Evolutionary conservation across 1,140 invertebrate genomes (phyloP).

Genomic region (Ganaspis sp.): DNA sequence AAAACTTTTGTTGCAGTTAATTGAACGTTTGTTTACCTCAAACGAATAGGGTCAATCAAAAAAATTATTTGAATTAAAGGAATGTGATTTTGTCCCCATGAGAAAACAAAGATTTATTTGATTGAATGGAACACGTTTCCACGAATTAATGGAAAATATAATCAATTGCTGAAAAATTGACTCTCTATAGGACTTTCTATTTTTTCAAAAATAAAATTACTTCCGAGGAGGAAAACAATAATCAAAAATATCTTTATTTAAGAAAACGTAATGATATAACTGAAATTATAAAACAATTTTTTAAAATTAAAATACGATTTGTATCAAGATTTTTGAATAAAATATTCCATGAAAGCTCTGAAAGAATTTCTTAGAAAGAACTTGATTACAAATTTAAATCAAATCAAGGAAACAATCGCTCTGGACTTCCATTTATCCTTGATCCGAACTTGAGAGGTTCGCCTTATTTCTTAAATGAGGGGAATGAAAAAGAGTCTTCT

Average conservation of each 20-base stretch:
- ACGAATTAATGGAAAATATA: neutral
- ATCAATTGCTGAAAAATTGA: neutral
- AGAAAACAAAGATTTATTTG: slow-evolving; percentile 6
- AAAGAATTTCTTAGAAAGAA: neutral
- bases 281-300: too few relatives aligned
- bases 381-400: slow-evolving; percentile 18
- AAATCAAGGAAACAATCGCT: neutral
- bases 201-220: too few relatives aligned
- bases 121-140: slow-evolving; percentile 5
- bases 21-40: neutral
- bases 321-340: neutral
- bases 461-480: neutral
- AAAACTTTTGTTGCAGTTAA: neutral
- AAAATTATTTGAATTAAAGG: neutral
- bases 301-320: neutral
- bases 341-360: neutral
- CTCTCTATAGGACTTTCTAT: neutral
- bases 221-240: too few relatives aligned
- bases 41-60: neutral
- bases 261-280: too few relatives aligned
- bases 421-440: neutral
- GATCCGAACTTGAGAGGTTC: neutral
- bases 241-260: too few relatives aligned
- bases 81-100: neutral
- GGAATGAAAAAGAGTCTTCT: neutral